Percentiles rank a stretch among this genome's conserved stretches.
phyloP scores from a whole-genome alignment of 2,797 vertebrate genomes.

The Tamandua tetradactyla region DNA sequence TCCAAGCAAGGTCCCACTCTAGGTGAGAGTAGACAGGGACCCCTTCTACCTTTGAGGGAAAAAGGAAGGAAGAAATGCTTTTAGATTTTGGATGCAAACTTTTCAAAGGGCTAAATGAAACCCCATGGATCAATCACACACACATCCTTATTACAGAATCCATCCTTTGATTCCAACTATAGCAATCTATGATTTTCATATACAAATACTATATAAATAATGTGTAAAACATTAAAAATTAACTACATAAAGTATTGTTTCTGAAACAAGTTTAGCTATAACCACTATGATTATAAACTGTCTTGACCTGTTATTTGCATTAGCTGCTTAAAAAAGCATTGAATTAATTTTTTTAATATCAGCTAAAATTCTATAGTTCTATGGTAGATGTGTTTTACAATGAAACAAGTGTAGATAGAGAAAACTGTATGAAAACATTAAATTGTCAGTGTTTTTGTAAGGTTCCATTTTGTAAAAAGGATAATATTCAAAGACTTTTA shows the following conservation, averaged over 20 bases:
- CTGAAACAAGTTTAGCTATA: too few relatives aligned
- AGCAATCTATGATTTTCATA: conserved; percentile 92
- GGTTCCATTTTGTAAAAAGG: conserved; percentile 97
- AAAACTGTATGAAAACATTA: conserved; percentile 95
- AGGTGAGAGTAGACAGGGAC: conserved; percentile 60
- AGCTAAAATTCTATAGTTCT: conserved; percentile 97
- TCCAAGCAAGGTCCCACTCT: conserved; percentile 61
- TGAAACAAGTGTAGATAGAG: conserved; percentile 91
- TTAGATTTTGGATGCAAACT: conserved; percentile 63
- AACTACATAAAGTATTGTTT: too few relatives aligned
- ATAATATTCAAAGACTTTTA: conserved; percentile 90
- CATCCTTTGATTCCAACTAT: conserved; percentile 96
- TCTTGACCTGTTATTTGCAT: conserved; percentile 99
- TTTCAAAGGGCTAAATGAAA: conserved; percentile 85
- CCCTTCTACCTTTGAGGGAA: conserved; percentile 72
- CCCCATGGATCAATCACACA: conserved; percentile 88
- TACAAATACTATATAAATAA: conserved; percentile 98
- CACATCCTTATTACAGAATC: conserved; percentile 93
- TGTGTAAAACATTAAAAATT: too few relatives aligned
- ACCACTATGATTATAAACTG: too few relatives aligned
- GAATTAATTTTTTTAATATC: conserved; percentile 94
- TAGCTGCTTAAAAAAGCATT: conserved; percentile 98
- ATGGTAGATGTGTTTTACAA: conserved; percentile 94
- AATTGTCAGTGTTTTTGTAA: conserved; percentile 98
- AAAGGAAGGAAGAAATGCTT: conserved; percentile 76